Base-by-base conservation (phyloP, 1,140 invertebrate genomes). In the Drosophila ogumai region DNA sequence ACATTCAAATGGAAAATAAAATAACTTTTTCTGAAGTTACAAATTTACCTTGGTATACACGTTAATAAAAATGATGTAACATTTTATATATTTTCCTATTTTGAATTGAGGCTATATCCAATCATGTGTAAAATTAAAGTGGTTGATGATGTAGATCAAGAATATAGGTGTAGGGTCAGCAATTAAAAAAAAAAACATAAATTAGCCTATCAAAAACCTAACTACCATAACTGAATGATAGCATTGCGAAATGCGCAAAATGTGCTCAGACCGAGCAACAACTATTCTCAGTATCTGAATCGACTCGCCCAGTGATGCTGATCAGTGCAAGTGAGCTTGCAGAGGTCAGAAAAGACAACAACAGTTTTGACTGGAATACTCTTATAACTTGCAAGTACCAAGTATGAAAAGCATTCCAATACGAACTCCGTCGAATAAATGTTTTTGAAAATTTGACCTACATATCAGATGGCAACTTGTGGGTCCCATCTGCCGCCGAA, bases 361-460 rank as follows among this genome's bases (percentile, higher is more conserved):
- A 10, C 17, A 2, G 9, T 12, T 10, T 44, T 44, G 10, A 2
- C 43, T 12, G 10, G 5, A 44, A 22, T 6, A 6, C 17, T 44
- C 1, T 19, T 1, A 12, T 0, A 44, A 13, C 43, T 12, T 46
- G 1, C 6, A 13, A 44, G 8, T 19, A 32, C 3, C 9, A 5
- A 34, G 3, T 9, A 54, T 0, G 2, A 15, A 54, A 22, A 22
- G 1, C 32, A 54, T 9, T 6, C 6, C 31, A 52, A 19, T 8
- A 49, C 31, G n/a, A 49, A 25, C n/a, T 40, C 22, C 12, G 4
- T 22, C 25, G 17, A 28, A 34, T 64, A 17, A 74, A 55, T 69
- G 12, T 67, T 69, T 32, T 81, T 60, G 31, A 49, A 47, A 76
- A 72, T 57, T 52, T 75, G 74, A 77, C 78, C 82, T 69, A 85